Base-by-base conservation (phyloP, 2,888 invertebrate genomes). In the Diachrysia chrysitis region DNA sequence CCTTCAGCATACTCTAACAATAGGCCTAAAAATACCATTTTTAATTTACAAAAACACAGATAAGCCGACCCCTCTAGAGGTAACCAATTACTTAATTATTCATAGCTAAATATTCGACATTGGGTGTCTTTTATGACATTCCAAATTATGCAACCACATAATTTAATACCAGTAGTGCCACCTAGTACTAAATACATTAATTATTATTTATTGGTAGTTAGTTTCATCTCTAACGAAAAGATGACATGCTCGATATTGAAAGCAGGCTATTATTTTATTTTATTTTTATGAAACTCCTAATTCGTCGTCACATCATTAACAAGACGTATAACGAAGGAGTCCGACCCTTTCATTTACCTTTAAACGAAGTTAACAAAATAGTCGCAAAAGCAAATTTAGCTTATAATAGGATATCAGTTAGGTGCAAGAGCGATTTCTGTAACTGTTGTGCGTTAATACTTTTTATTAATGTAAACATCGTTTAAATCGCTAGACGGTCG, bases 21-120 rank as follows among this genome's bases (percentile, higher is more conserved):
- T 67, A 74, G 63, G 65, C 69, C 64, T 63, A 71, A 10, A 61
- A 19, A 21, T 48, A 53, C 21, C 0, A 16, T 58, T 62, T 68
- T 48, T 55, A 63, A 19, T 53, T 69, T 63, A 74, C 58, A 75
- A 66, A 78, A 74, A 66, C 64, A 71, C 53, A 60, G 59, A 60
- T 65, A 53, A 29, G 16, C 32, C 59, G 35, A 46, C 46, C 56
- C 58, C 56, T 2, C 37, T 21, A 37, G 23, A 71, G 57, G 54
- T 23, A 65, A 69, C 17, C 21, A 62, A 63, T 42, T n/a, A 42
- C 56, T 65, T 32, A 54, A 68, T 67, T 37, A 69, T 69, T 62
- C 53, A 72, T 54, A 54, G 21, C 60, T 55, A 51, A 65, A 71
- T 76, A 63, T 71, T 58, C 65, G 58, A 68, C n/a, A 21, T 63